Conservation (phyloP, 2,888 invertebrate genomes). For the Caenorhabditis sp. region DNA sequence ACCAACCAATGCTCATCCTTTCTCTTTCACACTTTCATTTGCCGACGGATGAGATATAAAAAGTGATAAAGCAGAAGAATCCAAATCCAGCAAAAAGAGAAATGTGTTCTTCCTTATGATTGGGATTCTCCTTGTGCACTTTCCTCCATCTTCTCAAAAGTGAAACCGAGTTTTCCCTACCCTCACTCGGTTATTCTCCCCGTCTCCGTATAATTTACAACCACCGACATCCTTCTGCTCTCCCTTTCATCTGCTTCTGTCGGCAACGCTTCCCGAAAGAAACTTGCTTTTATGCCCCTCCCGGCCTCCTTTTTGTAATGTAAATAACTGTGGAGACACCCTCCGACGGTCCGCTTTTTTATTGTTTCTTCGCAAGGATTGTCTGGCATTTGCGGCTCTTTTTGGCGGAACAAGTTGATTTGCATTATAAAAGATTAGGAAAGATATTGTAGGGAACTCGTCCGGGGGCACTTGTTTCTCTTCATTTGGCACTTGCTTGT, state of each 20-base stretch:
- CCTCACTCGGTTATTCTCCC: background rate
- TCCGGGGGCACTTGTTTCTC: too few species aligned
- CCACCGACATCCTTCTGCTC: background rate
- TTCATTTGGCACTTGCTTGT: too few species aligned
- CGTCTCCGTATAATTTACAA: background rate
- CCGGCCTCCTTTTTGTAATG: conserved; percentile 18
- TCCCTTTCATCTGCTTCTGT: conserved; percentile 7
- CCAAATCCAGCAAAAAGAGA: too few species aligned
- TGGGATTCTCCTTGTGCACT: too few species aligned
- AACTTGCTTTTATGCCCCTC: background rate
- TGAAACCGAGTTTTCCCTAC: too few species aligned
- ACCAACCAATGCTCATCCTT: background rate
- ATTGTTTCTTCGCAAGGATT: background rate
- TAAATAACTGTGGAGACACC: conserved; percentile 2
- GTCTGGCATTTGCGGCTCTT: background rate
- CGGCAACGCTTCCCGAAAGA: background rate
- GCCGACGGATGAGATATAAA: too few species aligned
- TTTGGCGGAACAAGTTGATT: conserved; percentile 17
- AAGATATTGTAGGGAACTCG: too few species aligned
- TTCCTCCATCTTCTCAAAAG: too few species aligned
- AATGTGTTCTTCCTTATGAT: too few species aligned
- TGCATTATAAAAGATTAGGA: too few species aligned
- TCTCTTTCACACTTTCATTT: background rate
- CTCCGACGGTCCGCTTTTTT: background rate
- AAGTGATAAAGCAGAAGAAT: too few species aligned